These are phyloP conservation scores for Ctenomys sociabilis DNA, from an alignment of 2,113 vertebrate species.

Conservation along the genomic window DNA sequence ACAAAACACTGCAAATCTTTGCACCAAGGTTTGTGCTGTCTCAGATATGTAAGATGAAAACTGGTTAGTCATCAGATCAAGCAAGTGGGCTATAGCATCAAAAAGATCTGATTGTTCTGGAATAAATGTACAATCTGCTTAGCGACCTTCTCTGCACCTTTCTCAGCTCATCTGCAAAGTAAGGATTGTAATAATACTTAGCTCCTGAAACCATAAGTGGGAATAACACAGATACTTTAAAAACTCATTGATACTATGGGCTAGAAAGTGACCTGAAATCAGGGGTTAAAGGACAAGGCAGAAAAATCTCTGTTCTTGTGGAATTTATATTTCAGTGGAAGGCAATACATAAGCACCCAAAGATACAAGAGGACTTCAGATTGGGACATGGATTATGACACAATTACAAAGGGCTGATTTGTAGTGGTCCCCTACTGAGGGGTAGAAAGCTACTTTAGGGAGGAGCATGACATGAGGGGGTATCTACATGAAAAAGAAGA, in stretches of 20 bases:
- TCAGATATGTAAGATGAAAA: not conserved
- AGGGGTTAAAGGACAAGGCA: not conserved
- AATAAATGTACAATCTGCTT: not conserved
- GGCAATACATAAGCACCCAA: not conserved
- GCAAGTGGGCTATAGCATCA: not conserved
- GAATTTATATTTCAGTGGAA: not conserved
- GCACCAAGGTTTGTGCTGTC: accelerated
- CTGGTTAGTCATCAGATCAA: not conserved
- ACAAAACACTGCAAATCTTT: accelerated
- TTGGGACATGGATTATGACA: accelerated
- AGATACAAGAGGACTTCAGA: not conserved
- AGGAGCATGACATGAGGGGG: not conserved
- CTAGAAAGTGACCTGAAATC: not conserved
- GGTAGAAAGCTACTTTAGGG: not conserved
- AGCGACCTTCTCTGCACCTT: not conserved
- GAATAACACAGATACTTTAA: not conserved
- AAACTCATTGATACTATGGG: not conserved
- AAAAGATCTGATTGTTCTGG: not conserved
- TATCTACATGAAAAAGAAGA: not conserved
- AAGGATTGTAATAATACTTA: not conserved
- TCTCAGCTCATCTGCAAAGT: not conserved
- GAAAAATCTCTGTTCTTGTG: not conserved
- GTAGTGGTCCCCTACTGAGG: not conserved
- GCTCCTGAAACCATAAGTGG: not conserved
- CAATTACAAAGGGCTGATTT: not conserved